Base-by-base conservation (phyloP, 2,888 invertebrate genomes). In the Phytoseiulus persimilis region DNA sequence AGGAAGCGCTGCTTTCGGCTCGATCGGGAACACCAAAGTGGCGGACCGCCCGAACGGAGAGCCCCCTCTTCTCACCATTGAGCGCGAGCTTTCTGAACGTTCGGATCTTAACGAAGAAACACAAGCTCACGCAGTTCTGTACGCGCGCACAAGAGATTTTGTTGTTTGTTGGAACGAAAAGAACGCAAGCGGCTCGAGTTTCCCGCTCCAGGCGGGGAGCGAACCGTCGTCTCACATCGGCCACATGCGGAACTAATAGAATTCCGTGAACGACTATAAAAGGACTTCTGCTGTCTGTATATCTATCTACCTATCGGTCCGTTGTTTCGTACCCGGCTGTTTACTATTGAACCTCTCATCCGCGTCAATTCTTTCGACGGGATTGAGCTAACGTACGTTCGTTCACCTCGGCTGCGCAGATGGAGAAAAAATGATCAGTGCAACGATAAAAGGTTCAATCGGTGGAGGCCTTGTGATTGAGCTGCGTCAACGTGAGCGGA, bases 161-260 rank as follows among this genome's bases (percentile, higher is more conserved):
- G 65, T 65, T 65, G 65, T 65, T 65, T 14, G 2, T 65, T 28
- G 18, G 65, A 3, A 23, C 1, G 18, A 65, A 65, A 18, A 65
- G 65, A 65, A 65, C 65, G 65, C 5, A 28, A 23, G 65, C 18
- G 28, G 65, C 18, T 18, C 18, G 23, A 28, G 65, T 65, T 65
- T 65, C 18, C 65, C 18, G 65, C 18, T 65, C 65, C 11, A 2
- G 18, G 65, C 65, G 65, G 65, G 23, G 18, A 65, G 18, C 18
- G 18, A 11, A 28, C 18, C 28, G 65, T 11, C 5, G 65, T 23
- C 65, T 3, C 5, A 18, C 65, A 18, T 65, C 65, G 65, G 18
- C 65, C 65, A 65, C 65, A 65, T 65, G 65, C 65, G 65, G 65
- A 65, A 65, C 65, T 65, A 65, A 65, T 65, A 65, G 65, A 65